Base-by-base conservation (phyloP, 1,140 invertebrate genomes). In the Agraylea sexmaculata region DNA sequence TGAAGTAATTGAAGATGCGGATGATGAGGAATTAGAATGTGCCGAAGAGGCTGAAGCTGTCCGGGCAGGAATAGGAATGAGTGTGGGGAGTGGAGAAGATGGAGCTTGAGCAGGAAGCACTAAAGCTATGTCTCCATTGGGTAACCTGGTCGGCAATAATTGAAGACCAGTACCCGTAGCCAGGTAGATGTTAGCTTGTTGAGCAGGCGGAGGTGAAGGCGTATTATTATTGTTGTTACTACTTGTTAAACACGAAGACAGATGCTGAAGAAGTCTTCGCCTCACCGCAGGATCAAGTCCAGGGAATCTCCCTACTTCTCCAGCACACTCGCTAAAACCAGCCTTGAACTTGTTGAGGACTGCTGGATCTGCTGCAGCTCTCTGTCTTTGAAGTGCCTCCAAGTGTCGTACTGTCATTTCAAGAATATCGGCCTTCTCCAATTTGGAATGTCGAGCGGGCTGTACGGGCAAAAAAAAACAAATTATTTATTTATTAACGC, bases 341-440 rank as follows among this genome's bases (percentile, higher is more conserved):
- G 83, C 81, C 38, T 80, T 77, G 62, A 90, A 92, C 58, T 89
- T 87, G 60, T 84, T 81, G 1, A 86, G 58, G 0, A 84, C 72
- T 13, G 73, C 76, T 0, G 87, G 83, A 55, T 87, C 84, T 2
- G 76, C 72, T 0, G 83, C 78, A 18, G 76, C 64, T 55, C 80
- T 76, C 59, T 86, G 81, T 12, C 80, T 71, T 50, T 88, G 81
- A 5, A 90, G 65, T 3, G 75, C 77, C 58, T 89, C 84, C 43
- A 94, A 64, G 60, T 94, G 87, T 58, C 91, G 90, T 11, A 96
- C 90, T 0, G 92, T 92, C 82, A 95, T 87, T 62, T 97, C 92
- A 33, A 96, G 66, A 40, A 96, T 96, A 56, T 96, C 92, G 0
- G 93, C 92, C 62, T 97, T 97, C 59, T 96, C 93, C 22, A 96